Conservation (phyloP, 2,797 vertebrate species). For the Catharus ustulatus region DNA sequence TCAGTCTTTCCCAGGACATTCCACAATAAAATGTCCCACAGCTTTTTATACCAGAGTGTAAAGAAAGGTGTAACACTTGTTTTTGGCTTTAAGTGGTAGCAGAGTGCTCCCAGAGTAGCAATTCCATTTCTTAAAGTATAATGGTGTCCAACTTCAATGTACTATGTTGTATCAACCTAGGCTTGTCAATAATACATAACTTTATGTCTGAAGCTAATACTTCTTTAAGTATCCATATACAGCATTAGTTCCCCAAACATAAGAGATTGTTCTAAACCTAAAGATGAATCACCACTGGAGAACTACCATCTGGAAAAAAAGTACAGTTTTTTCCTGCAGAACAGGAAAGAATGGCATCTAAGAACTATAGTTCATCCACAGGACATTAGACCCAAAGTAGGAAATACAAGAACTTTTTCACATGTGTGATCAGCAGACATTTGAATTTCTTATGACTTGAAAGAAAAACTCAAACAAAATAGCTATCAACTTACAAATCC, state of each 20-base stretch:
- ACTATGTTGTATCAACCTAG: not conserved
- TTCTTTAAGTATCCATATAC: not conserved
- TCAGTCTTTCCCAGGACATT: not conserved
- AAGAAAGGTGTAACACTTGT: not conserved
- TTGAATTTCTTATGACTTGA: not conserved
- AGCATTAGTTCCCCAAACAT: not conserved
- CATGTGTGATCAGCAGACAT: not conserved
- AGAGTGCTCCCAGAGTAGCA: not conserved
- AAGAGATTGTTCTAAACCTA: not conserved
- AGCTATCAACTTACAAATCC: not conserved
- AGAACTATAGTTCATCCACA: not conserved
- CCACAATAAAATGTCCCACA: conserved; percentile 2
- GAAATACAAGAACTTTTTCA: not conserved
- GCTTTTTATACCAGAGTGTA: not conserved
- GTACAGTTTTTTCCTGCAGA: not conserved
- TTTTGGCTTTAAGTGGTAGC: not conserved
- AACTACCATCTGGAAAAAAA: not conserved
- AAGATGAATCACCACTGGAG: not conserved
- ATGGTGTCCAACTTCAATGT: not conserved
- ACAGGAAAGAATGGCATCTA: not conserved
- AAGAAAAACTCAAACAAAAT: not conserved
- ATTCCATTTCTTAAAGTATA: not conserved
- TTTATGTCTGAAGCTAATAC: not conserved
- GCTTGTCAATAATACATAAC: not conserved
- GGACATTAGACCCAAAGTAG: not conserved